Conservation (phyloP, 2,888 invertebrate genomes). For the Mythimna impura region DNA sequence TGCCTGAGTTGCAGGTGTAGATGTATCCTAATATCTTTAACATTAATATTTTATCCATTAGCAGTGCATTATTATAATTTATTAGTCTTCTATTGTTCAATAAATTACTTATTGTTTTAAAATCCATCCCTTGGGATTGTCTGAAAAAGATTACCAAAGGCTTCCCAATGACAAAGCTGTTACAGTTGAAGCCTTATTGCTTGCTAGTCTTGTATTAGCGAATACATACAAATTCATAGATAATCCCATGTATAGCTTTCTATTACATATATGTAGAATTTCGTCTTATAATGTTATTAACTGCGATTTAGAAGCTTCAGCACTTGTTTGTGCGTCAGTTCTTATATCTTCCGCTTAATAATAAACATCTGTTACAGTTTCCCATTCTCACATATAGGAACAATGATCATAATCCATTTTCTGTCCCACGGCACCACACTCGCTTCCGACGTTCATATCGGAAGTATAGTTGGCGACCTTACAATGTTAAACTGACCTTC, state of each 20-base stretch:
- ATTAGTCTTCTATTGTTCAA: neutral
- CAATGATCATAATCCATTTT: conserved; percentile 33
- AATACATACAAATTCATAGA: conserved; percentile 39
- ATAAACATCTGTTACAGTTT: conserved; percentile 1
- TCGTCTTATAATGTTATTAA: neutral
- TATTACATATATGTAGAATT: neutral
- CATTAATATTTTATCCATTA: neutral
- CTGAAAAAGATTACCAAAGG: neutral
- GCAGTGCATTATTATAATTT: neutral
- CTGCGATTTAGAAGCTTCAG: neutral
- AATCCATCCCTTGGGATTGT: neutral
- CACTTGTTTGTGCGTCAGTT: neutral
- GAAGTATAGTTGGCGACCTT: conserved; percentile 71
- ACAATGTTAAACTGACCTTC: conserved; percentile 50
- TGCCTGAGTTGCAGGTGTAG: conserved; percentile 92
- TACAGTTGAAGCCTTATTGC: conserved; percentile 36
- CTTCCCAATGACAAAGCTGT: neutral
- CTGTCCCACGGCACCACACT: conserved; percentile 23
- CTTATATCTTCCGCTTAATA: neutral
- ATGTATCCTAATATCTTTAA: conserved; percentile 46
- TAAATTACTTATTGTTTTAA: neutral
- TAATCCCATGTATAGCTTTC: conserved; percentile 10
- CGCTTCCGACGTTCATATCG: conserved; percentile 63
- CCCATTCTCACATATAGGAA: conserved; percentile 5
- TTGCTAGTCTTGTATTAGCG: conserved; percentile 12